Base-by-base conservation (phyloP, 2,797 vertebrate species). In the Darevskia nairensis region DNA sequence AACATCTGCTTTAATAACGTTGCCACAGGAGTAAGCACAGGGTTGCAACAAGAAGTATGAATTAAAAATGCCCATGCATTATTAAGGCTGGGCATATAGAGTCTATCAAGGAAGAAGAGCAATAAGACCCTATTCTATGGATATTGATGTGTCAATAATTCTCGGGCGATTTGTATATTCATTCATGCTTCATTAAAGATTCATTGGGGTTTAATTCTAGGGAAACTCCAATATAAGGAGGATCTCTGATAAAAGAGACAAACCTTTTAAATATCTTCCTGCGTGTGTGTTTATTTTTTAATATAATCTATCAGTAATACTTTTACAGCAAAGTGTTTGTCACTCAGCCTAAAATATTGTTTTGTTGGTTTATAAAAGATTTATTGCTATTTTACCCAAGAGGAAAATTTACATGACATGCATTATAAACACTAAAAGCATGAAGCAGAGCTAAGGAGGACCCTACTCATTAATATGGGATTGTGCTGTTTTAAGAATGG, bases 1-100 rank as follows among this genome's bases (percentile, higher is more conserved):
- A 94, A 95, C 95, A 94, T 88, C 82, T 87, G 82, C 92, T 96
- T 96, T 96, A 95, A 96, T 95, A 96, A 95, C 94, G 92, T 95
- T 96, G 61, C 92, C 91, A 55, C 84, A 94, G 86, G 90, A 96
- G 88, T 94, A 93, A 90, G 93, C 94, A 95, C 95, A 92, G 87
- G 77, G 84, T 92, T 93, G 93, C 66, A 95, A 96, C 93, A 96
- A 96, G 90, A 95, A 92, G 94, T 96, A 95, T 95, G 90, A 95
- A 96, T 96, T 95, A 89, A 92, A 95, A 96, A 95, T 95, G 89
- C 9, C 95, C 94, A 95, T 96, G 78, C 91, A 95, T 96, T 96
- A 96, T 97, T 96, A 93, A 97, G 88, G 85, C 3, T 84, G 93
- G 95, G 29, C 25, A 95, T 94, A 90, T 94, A 95, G 96, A 90